phyloP scores from a whole-genome alignment of 2,888 invertebrate genomes.

The Caenorhabditis sp. region DNA sequence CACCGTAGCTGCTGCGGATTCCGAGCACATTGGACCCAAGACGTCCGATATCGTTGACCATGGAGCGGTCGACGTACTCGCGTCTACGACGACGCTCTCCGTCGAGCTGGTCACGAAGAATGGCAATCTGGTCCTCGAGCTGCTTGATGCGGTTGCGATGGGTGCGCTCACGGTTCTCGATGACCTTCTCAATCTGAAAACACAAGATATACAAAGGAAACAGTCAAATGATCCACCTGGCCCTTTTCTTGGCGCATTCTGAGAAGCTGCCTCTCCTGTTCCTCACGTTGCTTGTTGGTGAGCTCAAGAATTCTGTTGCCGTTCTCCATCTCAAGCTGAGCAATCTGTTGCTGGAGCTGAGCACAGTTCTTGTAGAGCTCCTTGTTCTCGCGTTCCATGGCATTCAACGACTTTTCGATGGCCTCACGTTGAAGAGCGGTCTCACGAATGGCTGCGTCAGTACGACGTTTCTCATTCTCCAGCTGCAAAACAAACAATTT shows the following conservation, averaged over 20 bases:
- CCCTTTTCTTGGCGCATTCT: slow-evolving; percentile 77
- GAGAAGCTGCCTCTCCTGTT: slow-evolving; percentile 76
- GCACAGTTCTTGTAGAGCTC: slow-evolving; percentile 79
- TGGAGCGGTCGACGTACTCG: slow-evolving; percentile 72
- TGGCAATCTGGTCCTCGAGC: slow-evolving; percentile 75
- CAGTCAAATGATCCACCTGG: slow-evolving; percentile 68
- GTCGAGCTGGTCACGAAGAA: slow-evolving; percentile 77
- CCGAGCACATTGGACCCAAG: slow-evolving; percentile 71
- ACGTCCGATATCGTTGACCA: slow-evolving; percentile 75
- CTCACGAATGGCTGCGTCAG: slow-evolving; percentile 77
- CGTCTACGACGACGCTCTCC: slow-evolving; percentile 73
- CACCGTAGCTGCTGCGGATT: slow-evolving; percentile 65
- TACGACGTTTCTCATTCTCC: slow-evolving; percentile 76
- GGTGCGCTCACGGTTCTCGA: slow-evolving; percentile 77
- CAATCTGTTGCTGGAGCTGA: slow-evolving; percentile 78
- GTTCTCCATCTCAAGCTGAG: slow-evolving; percentile 79
- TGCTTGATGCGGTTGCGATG: slow-evolving; percentile 76
- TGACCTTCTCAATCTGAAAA: slow-evolving; percentile 76
- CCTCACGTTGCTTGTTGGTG: slow-evolving; percentile 78
- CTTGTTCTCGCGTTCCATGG: slow-evolving; percentile 78
- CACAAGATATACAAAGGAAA: not conserved
- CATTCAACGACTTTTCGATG: slow-evolving; percentile 78
- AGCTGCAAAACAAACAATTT: slow-evolving; percentile 62
- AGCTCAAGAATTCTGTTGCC: slow-evolving; percentile 77
- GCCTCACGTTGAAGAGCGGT: slow-evolving; percentile 78